A percentile compares a stretch with the other conserved stretches of the same genome.
These are phyloP conservation scores for Paracentrotus lividus DNA, from an alignment of 53 echinoderm and acorn worm species.

Conservation along the genomic window DNA sequence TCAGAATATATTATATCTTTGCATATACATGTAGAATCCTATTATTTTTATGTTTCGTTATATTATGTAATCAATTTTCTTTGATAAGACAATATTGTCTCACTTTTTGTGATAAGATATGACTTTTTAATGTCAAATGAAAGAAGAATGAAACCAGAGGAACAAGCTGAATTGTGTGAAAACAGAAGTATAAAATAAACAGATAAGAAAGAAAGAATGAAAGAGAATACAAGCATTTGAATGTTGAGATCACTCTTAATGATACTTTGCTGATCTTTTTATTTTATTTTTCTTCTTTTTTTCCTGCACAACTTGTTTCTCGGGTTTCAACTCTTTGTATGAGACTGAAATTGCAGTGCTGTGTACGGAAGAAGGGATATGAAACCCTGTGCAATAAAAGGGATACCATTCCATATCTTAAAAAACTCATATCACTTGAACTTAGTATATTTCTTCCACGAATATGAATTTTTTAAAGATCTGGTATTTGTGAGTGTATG, in stretches of 20 bases:
- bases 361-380: constrained; percentile 23
- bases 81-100: not conserved
- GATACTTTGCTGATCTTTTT: not conserved
- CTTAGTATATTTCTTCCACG: not conserved
- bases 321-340: too few species aligned
- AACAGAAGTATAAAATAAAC: too few species aligned
- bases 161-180: too few species aligned
- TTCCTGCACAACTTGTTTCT: too few species aligned
- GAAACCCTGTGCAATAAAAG: constrained; percentile 71
- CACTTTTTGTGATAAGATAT: not conserved
- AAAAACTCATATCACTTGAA: not conserved
- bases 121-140: too few species aligned
- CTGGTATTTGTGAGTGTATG: not conserved
- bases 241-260: not conserved
- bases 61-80: not conserved
- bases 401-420: constrained; percentile 68
- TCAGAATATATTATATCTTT: constrained; percentile 1
- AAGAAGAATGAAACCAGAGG: too few species aligned
- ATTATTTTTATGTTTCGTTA: not conserved
- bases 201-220: too few species aligned
- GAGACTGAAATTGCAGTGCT: constrained; percentile 9
- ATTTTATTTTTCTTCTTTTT: not conserved
- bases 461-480: not conserved
- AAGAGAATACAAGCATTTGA: too few species aligned
- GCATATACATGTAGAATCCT: too few species aligned